Percentiles rank a stretch among this genome's conserved stretches.
These are phyloP conservation scores for Caiman crocodilus DNA, from an alignment of 2,797 vertebrate species.

Conservation along the genomic window DNA sequence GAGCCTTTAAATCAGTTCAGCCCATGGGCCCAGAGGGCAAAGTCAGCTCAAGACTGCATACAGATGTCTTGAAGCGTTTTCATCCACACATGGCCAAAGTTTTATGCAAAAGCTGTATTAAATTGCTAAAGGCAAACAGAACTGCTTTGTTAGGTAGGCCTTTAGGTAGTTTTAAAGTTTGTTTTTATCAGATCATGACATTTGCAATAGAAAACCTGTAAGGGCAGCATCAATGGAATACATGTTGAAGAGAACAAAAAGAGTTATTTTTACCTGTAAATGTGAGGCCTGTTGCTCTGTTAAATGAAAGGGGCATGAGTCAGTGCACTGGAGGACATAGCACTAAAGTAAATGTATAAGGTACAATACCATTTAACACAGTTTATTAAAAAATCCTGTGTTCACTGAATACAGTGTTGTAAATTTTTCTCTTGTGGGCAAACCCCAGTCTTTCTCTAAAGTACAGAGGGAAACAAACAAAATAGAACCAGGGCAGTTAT, in stretches of 20 bases:
- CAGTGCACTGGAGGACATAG: conserved; percentile 8
- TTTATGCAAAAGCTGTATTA: conserved; percentile 70
- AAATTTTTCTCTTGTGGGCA: background rate
- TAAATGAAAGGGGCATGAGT: conserved; percentile 34
- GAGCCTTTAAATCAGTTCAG: conserved; percentile 62
- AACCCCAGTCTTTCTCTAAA: background rate
- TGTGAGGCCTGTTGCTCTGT: conserved; percentile 49
- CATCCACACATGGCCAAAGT: conserved; percentile 58
- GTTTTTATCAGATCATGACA: conserved; percentile 74
- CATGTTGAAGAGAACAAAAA: conserved; percentile 66
- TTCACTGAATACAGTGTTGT: background rate
- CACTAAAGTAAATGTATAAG: conserved; percentile 1
- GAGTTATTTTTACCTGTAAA: conserved; percentile 35
- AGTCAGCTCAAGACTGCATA: conserved; percentile 40
- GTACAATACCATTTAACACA: background rate
- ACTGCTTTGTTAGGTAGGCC: conserved; percentile 61
- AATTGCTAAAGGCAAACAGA: conserved; percentile 76
- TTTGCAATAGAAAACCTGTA: conserved; percentile 66
- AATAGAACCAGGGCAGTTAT: too few relatives aligned
- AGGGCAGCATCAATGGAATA: conserved; percentile 52
- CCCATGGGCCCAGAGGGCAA: conserved; percentile 29
- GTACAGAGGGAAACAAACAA: background rate
- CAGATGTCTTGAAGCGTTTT: conserved; percentile 51
- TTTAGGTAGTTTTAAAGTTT: conserved; percentile 59
- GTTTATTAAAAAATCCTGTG: background rate